These are phyloP conservation scores for Drosophila eohydei DNA, from an alignment of 2,888 invertebrate genomes.

Conservation along the genomic window DNA sequence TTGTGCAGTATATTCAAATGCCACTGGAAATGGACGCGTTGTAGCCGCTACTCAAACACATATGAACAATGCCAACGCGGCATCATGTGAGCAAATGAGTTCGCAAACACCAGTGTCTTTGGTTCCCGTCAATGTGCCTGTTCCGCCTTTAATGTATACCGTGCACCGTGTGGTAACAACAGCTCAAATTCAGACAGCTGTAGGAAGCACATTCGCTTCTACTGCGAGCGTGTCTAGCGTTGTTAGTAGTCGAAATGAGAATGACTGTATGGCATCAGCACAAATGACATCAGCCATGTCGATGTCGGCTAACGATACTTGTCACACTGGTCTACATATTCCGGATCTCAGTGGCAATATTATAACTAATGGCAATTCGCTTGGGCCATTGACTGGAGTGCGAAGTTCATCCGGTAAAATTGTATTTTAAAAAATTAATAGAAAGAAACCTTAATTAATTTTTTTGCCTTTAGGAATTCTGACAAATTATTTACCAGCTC, in stretches of 20 bases:
- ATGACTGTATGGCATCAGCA: slow-evolving; percentile 68
- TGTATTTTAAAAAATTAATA: not conserved
- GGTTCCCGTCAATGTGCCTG: slow-evolving; percentile 70
- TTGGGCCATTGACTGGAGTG: slow-evolving; percentile 65
- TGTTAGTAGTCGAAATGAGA: slow-evolving; percentile 82
- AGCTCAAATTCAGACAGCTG: slow-evolving; percentile 84
- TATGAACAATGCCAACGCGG: slow-evolving; percentile 59
- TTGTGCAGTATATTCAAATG: slow-evolving; percentile 70
- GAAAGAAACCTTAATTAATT: not conserved
- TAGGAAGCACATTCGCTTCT: slow-evolving; percentile 83
- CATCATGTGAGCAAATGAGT: slow-evolving; percentile 55
- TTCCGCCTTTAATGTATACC: slow-evolving; percentile 84
- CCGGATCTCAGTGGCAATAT: slow-evolving; percentile 56
- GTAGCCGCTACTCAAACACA: slow-evolving; percentile 83
- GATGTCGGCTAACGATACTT: slow-evolving; percentile 62
- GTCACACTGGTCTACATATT: slow-evolving; percentile 52
- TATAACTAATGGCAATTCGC: slow-evolving; percentile 47
- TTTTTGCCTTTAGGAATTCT: slow-evolving; percentile 47
- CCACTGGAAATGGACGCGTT: slow-evolving; percentile 72
- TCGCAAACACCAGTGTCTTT: slow-evolving; percentile 60
- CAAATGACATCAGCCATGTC: slow-evolving; percentile 69
- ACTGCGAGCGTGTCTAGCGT: slow-evolving; percentile 85
- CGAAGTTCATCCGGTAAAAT: slow-evolving; percentile 81
- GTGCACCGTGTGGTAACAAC: slow-evolving; percentile 85
- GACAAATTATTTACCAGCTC: slow-evolving; percentile 81